phyloP scores from a whole-genome alignment of 2,113 vertebrate genomes.

The Myocastor coypus region DNA sequence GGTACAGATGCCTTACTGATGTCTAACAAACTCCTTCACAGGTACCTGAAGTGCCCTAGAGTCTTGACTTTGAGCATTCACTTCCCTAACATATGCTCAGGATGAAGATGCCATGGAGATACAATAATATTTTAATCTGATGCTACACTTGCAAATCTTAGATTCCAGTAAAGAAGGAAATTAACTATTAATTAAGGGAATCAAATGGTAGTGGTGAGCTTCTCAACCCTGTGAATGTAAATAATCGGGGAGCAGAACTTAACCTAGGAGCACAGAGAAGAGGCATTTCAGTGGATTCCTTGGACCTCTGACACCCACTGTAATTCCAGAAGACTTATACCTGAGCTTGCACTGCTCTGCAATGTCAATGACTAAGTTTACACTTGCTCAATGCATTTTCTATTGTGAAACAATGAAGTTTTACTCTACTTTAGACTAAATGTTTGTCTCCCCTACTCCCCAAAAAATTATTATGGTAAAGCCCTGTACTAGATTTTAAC shows the following conservation, averaged over 20 bases:
- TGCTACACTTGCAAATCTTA: background rate
- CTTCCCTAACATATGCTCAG: background rate
- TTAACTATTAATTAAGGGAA: background rate
- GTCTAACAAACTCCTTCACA: background rate
- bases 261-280: background rate
- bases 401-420: background rate
- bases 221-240: background rate
- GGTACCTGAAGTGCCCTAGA: background rate
- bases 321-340: background rate
- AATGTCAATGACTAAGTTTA: background rate
- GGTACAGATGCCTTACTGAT: background rate
- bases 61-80: background rate
- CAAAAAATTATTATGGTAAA: background rate
- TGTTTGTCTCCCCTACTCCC: background rate
- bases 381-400: background rate
- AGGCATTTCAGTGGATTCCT: background rate
- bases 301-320: background rate
- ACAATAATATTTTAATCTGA: background rate
- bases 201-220: background rate
- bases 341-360: background rate
- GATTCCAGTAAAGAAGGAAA: background rate
- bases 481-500: too few relatives aligned
- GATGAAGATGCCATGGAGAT: background rate
- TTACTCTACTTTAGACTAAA: background rate
- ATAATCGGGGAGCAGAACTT: background rate